Evolutionary conservation across 2,113 vertebrate genomes (phyloP).

Genomic region (Rattus norvegicus): GRCr8 NC_086020.1:195938501-195939000

Average conservation of each 20-base stretch:
- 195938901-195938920: neutral
- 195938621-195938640: conserved; percentile 2
- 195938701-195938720: neutral
- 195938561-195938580: neutral
- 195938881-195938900: neutral
- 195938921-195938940: neutral
- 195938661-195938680: conserved; percentile 3
- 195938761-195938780: neutral
- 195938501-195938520: neutral
- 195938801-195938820: neutral
- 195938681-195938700: conserved; percentile 32
- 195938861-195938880: neutral
- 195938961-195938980: neutral
- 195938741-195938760: neutral
- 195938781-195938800: neutral
- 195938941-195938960: neutral
- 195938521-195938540: neutral
- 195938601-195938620: neutral
- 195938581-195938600: neutral
- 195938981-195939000: neutral
- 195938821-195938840: neutral
- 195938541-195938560: conserved; percentile 5
- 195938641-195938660: neutral
- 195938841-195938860: neutral
- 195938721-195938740: conserved; percentile 30